Evolutionary conservation across 2,797 vertebrate genomes (phyloP).

Genomic region (Pipistrellus pipistrellus): DNA sequence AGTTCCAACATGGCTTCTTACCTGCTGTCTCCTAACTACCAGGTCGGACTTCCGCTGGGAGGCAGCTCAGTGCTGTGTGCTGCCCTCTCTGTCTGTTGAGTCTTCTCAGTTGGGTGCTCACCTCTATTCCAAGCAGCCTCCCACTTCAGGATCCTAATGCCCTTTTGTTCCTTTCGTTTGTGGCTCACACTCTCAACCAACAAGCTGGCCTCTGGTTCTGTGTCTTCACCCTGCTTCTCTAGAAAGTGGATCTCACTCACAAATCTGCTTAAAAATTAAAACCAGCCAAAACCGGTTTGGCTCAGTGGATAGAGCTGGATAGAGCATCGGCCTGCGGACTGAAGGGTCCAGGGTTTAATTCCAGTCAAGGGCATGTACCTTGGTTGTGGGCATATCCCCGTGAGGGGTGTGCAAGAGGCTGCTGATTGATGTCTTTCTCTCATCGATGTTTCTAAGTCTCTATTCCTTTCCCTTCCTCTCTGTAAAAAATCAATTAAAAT

Average conservation of each 20-base stretch:
- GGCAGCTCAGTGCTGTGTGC: neutral
- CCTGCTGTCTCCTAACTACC: neutral
- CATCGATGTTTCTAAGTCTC: too few species aligned
- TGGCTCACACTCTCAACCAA: neutral
- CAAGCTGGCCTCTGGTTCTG: neutral
- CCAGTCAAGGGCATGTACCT: too few species aligned
- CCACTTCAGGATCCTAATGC: accelerated
- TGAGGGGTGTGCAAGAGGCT: too few species aligned
- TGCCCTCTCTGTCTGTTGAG: neutral
- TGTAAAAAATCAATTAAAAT: too few species aligned
- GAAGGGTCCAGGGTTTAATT: too few species aligned
- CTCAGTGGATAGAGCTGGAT: too few species aligned
- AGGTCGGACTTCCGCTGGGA: neutral
- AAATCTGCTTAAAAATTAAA: neutral
- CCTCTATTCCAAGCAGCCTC: neutral
- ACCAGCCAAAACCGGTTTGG: too few species aligned
- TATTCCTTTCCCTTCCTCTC: too few species aligned
- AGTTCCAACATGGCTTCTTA: neutral
- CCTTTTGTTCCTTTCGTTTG: neutral
- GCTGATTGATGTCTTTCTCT: too few species aligned
- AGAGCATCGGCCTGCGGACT: too few species aligned
- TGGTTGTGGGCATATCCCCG: too few species aligned
- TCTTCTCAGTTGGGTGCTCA: neutral
- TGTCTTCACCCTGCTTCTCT: neutral
- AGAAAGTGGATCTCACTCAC: neutral